These are phyloP conservation scores for Oconnorella tubifera DNA, from an alignment of 2,888 invertebrate species.

Conservation along the genomic window DNA sequence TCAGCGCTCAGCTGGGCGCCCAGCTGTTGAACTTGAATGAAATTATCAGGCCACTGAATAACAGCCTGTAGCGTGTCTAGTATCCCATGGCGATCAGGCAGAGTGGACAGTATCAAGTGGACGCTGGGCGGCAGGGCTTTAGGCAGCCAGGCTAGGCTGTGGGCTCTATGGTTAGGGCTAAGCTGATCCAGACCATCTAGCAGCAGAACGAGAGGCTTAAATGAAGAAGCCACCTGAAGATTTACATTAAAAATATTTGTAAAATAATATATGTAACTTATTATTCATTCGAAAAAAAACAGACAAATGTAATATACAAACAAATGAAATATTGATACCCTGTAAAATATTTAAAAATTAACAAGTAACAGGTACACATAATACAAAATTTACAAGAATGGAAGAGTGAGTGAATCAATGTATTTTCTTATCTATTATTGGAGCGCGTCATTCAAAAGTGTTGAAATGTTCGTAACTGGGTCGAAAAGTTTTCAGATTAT, in stretches of 20 bases:
- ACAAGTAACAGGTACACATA: neutral
- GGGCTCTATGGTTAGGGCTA: constrained; percentile 32
- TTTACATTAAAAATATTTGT: neutral
- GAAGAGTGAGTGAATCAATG: too few species aligned
- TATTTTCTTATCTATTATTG: too few species aligned
- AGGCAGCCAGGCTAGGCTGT: constrained; percentile 40
- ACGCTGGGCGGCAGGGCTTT: constrained; percentile 34
- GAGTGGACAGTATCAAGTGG: constrained; percentile 40
- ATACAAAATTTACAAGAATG: too few species aligned
- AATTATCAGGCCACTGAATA: constrained; percentile 22
- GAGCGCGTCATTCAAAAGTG: too few species aligned
- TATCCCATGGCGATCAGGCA: constrained; percentile 37
- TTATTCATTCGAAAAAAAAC: neutral
- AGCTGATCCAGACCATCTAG: constrained; percentile 43
- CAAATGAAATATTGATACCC: neutral
- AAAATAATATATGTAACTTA: neutral
- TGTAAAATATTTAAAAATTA: neutral
- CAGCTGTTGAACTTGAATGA: constrained; percentile 31
- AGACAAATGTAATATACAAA: neutral
- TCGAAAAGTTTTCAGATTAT: too few species aligned
- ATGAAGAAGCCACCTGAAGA: constrained; percentile 36
- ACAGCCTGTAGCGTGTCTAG: constrained; percentile 38
- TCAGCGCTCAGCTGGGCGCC: constrained; percentile 24
- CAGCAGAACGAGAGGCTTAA: constrained; percentile 38
- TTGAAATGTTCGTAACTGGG: too few species aligned